These are phyloP conservation scores for Cenopis cana DNA, from an alignment of 2,888 invertebrate genomes.

Conservation along the genomic window DNA sequence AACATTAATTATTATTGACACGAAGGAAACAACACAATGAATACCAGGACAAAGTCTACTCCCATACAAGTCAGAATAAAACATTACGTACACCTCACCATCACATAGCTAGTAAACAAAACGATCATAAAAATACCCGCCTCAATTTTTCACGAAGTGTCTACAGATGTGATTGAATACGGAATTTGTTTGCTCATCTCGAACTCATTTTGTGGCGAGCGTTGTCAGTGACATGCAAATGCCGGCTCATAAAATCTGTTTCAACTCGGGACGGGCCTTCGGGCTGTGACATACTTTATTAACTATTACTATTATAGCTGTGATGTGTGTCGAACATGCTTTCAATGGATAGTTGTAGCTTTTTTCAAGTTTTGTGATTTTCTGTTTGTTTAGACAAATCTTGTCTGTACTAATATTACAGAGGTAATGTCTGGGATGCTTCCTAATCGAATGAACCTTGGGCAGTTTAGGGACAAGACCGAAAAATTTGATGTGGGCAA, in stretches of 20 bases:
- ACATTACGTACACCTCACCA: neutral
- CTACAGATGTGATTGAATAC: constrained; percentile 45
- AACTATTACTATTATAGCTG: constrained; percentile 10
- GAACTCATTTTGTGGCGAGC: constrained; percentile 45
- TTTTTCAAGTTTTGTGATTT: neutral
- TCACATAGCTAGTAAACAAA: constrained; percentile 22
- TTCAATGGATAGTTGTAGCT: constrained; percentile 14
- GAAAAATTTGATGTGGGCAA: no score
- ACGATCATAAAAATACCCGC: constrained; percentile 21
- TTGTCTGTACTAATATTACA: neutral
- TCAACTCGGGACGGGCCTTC: constrained; percentile 35
- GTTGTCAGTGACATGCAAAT: constrained; percentile 46
- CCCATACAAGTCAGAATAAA: neutral
- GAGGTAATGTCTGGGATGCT: neutral
- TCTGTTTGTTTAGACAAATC: neutral
- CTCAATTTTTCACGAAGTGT: constrained; percentile 38
- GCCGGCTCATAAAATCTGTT: constrained; percentile 44
- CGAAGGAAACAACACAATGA: neutral
- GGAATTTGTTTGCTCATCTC: constrained; percentile 49
- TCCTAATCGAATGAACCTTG: no score
- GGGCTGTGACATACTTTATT: constrained; percentile 23
- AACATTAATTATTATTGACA: no score
- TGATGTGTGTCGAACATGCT: neutral
- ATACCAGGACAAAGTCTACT: neutral
- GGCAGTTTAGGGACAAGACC: no score